Base-by-base conservation (phyloP, 1,140 invertebrate species). In the Apocrypta bakeri region DNA sequence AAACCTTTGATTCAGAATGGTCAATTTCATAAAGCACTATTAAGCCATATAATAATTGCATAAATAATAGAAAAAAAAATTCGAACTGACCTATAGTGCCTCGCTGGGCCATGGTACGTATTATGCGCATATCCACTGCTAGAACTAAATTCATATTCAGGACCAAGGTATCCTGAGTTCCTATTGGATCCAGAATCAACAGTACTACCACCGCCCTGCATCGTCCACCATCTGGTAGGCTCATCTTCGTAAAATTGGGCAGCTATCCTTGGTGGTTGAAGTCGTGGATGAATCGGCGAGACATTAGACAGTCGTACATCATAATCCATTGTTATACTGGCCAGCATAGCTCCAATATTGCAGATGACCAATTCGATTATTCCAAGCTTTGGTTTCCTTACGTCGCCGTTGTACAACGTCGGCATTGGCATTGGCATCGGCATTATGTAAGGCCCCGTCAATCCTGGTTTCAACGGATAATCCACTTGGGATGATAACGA, bases 331-430 rank as follows among this genome's bases (percentile, higher is more conserved):
- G 96, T 97, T 17, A 99, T 95, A 27, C 96, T 95, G 0, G 97
- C 97, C 84, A 98, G 91, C 92, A 98, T 94, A 12, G 97, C 96
- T 33, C 96, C 97, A 91, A 98, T 97, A 89, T 98, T 98, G 92
- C 97, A 98, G 76, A 99, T 92, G 17, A 96, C 94, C 87, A 96
- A 90, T 89, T 98, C 97, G 81, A 97, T 95, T 85, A 96, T 95
- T 79, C 96, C 95, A 40, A 94, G 89, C 88, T 95, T 95, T 76
- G 95, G 95, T 89, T 95, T 96, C 79, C 94, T 92, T 92, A 93
- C 93, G 88, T 95, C 95, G 42, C 94, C 94, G 86, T 94, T 96
- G 88, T 96, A 96, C 1, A 96, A 91, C 0, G 95, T 96, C 0
- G 96, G 95, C 89, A 92, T 91, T 69, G 90, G 90, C 82, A 96